Conservation (phyloP, 2,797 vertebrate species). For the Malurus leucopterus region DNA sequence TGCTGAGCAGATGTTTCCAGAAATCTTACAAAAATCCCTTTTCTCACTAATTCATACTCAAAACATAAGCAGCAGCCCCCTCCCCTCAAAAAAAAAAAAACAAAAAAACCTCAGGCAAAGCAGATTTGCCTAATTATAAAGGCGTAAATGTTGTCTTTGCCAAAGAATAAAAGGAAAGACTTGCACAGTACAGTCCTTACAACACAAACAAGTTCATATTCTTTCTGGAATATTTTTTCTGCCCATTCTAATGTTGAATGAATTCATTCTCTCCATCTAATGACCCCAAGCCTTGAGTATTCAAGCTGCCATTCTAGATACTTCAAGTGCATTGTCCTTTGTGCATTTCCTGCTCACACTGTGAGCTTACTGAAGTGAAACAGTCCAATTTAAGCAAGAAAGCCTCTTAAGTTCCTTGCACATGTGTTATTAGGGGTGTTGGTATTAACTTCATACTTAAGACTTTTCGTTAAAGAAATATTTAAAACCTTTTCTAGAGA, state of each 20-base stretch:
- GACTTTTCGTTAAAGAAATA: background rate
- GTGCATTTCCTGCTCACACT: background rate
- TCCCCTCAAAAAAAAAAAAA: background rate
- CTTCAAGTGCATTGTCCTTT: background rate
- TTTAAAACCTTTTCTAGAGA: background rate
- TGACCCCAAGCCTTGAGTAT: background rate
- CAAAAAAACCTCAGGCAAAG: background rate
- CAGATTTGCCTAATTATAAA: background rate
- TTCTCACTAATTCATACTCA: background rate
- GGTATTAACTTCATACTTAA: background rate
- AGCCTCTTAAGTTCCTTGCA: background rate
- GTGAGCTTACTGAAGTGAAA: background rate
- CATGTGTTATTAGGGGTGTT: background rate
- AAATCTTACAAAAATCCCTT: background rate
- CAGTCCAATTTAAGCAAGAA: background rate
- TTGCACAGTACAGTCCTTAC: background rate
- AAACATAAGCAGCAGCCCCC: background rate
- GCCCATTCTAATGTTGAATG: background rate
- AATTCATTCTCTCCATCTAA: background rate
- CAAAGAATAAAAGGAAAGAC: background rate
- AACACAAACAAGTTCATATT: background rate
- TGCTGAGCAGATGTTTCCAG: background rate
- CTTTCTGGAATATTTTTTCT: background rate
- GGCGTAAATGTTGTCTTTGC: background rate
- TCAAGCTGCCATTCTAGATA: background rate